Percentiles rank a stretch among this genome's conserved stretches.
Evolutionary conservation across 1,140 invertebrate genomes (phyloP).

Genomic region (Acromyrmex echinatior): DNA sequence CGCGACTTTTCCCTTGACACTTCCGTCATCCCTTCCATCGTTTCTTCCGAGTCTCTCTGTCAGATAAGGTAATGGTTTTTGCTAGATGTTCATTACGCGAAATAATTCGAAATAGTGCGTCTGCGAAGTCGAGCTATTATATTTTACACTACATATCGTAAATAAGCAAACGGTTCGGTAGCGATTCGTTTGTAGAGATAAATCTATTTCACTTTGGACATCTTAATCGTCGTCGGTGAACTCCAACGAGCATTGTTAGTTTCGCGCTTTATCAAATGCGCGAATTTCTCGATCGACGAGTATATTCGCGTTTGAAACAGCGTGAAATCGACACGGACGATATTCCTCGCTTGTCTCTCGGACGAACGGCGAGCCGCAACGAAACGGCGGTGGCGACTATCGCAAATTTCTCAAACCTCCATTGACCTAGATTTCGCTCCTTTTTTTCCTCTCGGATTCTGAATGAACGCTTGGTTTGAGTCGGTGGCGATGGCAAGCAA

Average conservation of each 20-base stretch:
- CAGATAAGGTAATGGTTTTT: neutral
- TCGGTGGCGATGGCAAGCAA: conserved; percentile 58
- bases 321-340: conserved; percentile 55
- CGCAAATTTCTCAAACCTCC: conserved; percentile 64
- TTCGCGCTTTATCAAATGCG: conserved; percentile 31
- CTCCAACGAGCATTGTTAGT: conserved; percentile 28
- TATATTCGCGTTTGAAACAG: conserved; percentile 36
- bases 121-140: neutral
- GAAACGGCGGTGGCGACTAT: conserved; percentile 36
- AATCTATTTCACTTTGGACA: conserved; percentile 17
- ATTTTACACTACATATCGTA: neutral
- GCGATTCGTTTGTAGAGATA: neutral
- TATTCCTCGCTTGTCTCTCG: conserved; percentile 31
- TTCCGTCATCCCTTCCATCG: neutral
- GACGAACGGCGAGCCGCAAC: conserved; percentile 24
- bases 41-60: neutral
- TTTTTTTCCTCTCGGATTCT: conserved; percentile 70
- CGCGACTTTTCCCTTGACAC: neutral
- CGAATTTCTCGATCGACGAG: conserved; percentile 29
- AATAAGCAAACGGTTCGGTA: neutral
- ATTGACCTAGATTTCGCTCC: conserved; percentile 71
- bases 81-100: neutral
- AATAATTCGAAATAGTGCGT: neutral
- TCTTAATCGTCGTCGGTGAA: conserved; percentile 41
- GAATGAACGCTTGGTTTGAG: conserved; percentile 71